phyloP scores from a whole-genome alignment of 1,140 invertebrate genomes.

The Steinernema khuongi region DNA sequence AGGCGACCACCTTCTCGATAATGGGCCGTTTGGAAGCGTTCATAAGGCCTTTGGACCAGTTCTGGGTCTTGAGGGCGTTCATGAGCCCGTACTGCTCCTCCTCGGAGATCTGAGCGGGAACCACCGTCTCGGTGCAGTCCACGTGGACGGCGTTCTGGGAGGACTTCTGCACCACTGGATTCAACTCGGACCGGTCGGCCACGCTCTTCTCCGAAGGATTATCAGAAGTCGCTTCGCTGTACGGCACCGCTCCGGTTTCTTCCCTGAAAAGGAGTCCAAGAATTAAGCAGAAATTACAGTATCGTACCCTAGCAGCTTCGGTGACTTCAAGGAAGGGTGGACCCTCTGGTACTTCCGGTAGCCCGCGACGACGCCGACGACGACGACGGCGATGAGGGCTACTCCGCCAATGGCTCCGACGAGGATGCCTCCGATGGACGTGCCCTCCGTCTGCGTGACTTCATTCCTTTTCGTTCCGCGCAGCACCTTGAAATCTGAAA shows the following conservation, averaged over 20 bases:
- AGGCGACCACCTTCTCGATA: conserved; percentile 4
- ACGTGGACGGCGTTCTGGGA: conserved; percentile 2
- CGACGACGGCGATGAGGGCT: not conserved
- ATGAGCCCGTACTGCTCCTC: not conserved
- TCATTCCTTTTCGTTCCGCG: not conserved
- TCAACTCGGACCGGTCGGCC: not conserved
- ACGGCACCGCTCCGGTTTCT: not conserved
- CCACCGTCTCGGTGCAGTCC: not conserved
- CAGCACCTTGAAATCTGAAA: not conserved
- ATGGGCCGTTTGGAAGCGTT: not conserved
- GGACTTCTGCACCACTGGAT: not conserved
- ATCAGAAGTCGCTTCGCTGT: not conserved
- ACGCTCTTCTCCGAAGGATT: not conserved
- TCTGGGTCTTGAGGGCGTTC: not conserved
- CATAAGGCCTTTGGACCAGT: not conserved
- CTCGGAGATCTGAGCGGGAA: not conserved
- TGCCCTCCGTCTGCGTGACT: not conserved
- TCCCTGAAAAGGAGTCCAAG: not conserved
- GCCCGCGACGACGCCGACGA: not conserved
- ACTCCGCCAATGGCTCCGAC: not conserved
- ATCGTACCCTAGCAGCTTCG: not conserved
- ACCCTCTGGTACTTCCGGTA: not conserved
- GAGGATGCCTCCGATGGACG: not conserved
- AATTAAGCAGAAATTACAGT: not conserved
- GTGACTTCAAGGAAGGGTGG: not conserved